Percentiles rank a stretch among this genome's conserved stretches.
phyloP scores from a whole-genome alignment of 23 tunicate species.

The Ciona savignyi region DNA sequence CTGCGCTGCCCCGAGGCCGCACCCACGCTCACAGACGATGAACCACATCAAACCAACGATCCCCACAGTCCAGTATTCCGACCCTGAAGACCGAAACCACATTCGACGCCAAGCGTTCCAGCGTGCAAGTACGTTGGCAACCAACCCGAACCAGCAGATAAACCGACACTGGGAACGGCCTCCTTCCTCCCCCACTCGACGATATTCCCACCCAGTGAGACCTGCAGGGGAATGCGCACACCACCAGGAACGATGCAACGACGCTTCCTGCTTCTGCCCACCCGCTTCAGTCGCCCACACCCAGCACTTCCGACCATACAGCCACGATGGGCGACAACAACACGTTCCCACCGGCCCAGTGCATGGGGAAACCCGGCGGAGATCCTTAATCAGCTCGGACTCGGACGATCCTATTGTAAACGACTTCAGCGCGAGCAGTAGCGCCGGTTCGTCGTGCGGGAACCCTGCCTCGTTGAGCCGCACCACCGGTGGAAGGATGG shows the following conservation, averaged over 20 bases:
- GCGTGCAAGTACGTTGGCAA: constrained; percentile 31
- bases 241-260: constrained; percentile 12
- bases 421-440: constrained; percentile 80
- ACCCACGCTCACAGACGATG: constrained; percentile 38
- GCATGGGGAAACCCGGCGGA: constrained; percentile 5
- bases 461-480: constrained; percentile 37
- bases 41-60: constrained; percentile 11
- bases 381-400: constrained; percentile 53
- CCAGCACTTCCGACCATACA: constrained; percentile 8
- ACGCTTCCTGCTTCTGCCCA: not conserved
- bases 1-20: constrained; percentile 13
- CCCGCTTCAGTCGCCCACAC: constrained; percentile 3
- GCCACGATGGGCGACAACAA: not conserved
- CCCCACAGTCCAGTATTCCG: not conserved
- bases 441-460: constrained; percentile 47
- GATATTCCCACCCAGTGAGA: constrained; percentile 19
- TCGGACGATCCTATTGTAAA: constrained; percentile 84
- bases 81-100: constrained; percentile 5
- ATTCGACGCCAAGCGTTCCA: constrained; percentile 11
- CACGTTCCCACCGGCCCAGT: constrained; percentile 11
- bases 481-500: not conserved
- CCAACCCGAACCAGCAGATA: constrained; percentile 2
- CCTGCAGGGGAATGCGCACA: constrained; percentile 8
- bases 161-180: constrained; percentile 17
- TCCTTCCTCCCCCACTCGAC: constrained; percentile 11